Evolutionary conservation across 2,888 invertebrate genomes (phyloP), one percentile per base, ranked within the genome.

Genomic region (Archaeoteleia sp.): DNA sequence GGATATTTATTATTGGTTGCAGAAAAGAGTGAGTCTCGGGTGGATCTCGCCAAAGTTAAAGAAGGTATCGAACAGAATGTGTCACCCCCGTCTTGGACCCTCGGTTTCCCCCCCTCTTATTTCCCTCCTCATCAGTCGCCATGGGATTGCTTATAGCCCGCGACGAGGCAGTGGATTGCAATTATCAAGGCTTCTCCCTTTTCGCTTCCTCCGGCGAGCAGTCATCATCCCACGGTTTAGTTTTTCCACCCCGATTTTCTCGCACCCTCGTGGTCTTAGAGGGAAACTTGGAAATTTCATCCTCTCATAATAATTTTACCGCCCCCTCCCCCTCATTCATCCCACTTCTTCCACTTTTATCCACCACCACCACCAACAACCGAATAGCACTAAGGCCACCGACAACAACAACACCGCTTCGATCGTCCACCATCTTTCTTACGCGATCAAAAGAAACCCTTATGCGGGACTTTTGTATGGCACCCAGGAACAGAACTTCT

Each of bases 241-340:
- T 65, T 67, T 70, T 67, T 67, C 61, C 65, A 58, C 55, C 57
- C 67, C 67, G 60, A 53, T 68, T 63, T 62, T 74, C 66, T 72
- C 68, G 55, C 72, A 66, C 72, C 69, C 71, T 53, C 74, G 67
- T 76, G 72, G 72, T 72, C 74, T 72, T 71, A 61, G 72, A 68
- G 66, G 69, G 63, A 77, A 80, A 80, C 80, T 80, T 82, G 73
- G 80, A 82, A 83, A 83, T 84, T 84, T 82, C 78, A 79, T 82
- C 79, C 80, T 76, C 71, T 76, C 74, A 75, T 81, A 80, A 84
- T 82, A 79, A 78, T 77, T 78, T 77, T 69, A 75, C 74, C 73
- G 49, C 66, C 70, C 71, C 60, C 45, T 45, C 27, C 51, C 48
- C 54, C 63, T 29, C 39, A n/a, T n/a, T n/a, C n/a, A n/a, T n/a